Evolutionary conservation across 2,113 vertebrate genomes (phyloP).

Genomic region (Gallinago media): DNA sequence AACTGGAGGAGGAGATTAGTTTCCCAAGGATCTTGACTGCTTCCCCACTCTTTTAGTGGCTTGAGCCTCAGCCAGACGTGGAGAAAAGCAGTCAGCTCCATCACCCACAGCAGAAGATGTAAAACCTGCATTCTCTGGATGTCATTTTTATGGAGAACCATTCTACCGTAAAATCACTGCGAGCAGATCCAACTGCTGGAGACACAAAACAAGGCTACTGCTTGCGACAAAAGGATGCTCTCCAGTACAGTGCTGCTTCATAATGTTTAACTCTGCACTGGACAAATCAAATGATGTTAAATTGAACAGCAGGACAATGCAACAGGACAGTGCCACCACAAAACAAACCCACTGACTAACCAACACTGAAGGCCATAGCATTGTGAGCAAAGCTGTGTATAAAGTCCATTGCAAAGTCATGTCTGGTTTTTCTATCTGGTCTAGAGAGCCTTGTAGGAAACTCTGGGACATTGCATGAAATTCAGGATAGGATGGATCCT

Average conservation of each 20-base stretch:
- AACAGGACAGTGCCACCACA: accelerated
- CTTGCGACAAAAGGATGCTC: neutral
- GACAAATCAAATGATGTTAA: neutral
- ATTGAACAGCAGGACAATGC: neutral
- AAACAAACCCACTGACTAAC: neutral
- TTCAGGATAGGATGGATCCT: neutral
- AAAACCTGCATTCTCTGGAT: neutral
- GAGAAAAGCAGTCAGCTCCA: neutral
- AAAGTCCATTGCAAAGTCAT: neutral
- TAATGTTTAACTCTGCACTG: neutral
- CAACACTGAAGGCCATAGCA: neutral
- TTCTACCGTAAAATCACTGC: neutral
- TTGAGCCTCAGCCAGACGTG: neutral
- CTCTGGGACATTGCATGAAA: neutral
- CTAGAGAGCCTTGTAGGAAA: neutral
- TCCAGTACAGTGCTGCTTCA: neutral
- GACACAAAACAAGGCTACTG: neutral
- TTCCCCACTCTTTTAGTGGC: neutral
- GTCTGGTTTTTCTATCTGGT: accelerated
- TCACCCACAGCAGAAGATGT: neutral
- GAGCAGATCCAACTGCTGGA: neutral
- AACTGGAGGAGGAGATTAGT: neutral
- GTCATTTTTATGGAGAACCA: neutral
- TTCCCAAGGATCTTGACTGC: neutral
- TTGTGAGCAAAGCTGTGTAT: neutral